A percentile compares a stretch with the other conserved stretches of the same genome.
These are phyloP conservation scores for Ptilodon capucinus DNA, from an alignment of 2,888 invertebrate species.

Conservation along the genomic window DNA sequence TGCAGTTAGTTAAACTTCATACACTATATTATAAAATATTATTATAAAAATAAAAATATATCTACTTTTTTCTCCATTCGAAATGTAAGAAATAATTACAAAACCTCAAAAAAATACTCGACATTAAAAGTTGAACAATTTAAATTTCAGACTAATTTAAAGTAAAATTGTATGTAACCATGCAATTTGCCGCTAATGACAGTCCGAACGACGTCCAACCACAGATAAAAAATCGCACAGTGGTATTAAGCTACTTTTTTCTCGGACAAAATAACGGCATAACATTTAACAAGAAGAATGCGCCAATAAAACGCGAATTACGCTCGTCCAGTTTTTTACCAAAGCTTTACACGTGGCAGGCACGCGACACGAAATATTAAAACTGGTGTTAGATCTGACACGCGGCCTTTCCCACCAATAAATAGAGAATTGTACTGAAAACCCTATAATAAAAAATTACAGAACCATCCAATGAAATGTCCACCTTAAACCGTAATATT, in stretches of 20 bases:
- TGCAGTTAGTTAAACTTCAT: too few relatives aligned
- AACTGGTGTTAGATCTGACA: conserved; percentile 82
- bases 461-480: conserved; percentile 15
- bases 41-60: too few relatives aligned
- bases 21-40: too few relatives aligned
- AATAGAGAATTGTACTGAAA: conserved; percentile 71
- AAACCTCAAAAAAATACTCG: background rate
- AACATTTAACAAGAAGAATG: conserved; percentile 77
- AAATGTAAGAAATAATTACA: too few relatives aligned
- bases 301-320: conserved; percentile 79
- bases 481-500: conserved; percentile 10
- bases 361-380: conserved; percentile 79
- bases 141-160: conserved; percentile 26
- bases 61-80: too few relatives aligned
- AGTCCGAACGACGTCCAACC: conserved; percentile 52
- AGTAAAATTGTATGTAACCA: conserved; percentile 39
- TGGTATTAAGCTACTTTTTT: conserved; percentile 7
- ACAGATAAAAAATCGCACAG: conserved; percentile 57
- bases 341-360: conserved; percentile 67
- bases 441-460: conserved; percentile 51
- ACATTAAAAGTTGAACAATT: conserved; percentile 13
- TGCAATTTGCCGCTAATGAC: conserved; percentile 68
- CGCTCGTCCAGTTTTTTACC: conserved; percentile 77
- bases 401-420: conserved; percentile 82
- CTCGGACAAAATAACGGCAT: conserved; percentile 41